Evolutionary conservation across 2,888 invertebrate species (phyloP), one percentile per base, ranked within the genome.

Genomic region (Acleris sparsana): DNA sequence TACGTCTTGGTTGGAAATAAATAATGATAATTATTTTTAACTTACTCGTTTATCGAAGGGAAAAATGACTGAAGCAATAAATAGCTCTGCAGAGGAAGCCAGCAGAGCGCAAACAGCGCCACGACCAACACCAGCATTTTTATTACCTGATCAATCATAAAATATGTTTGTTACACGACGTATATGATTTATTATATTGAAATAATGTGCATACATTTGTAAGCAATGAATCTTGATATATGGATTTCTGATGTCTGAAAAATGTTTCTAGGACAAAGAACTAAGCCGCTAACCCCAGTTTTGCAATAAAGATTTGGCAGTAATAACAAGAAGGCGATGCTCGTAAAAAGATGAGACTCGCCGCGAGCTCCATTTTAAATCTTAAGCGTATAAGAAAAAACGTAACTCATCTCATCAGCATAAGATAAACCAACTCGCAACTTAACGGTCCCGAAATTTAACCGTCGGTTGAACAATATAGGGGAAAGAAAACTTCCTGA

Each of bases 91-190:
- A 97, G 89, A 0, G 97, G 97, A 44, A 97, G 90, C 97, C 97
- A 97, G 83, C 97, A 97, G 1, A 97, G 81, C 0, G 96, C 96
- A 79, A 97, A 97, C 11, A 97, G 93, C 6, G 95, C 94, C 25
- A 97, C 97, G 20, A 97, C 97, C 63, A 96, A 94, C 53, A 97
- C 96, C 82, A 97, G 90, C 97, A 97, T 97, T 93, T 97, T 97
- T 80, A 97, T 96, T 71, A 97, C 97, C 97, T 97, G 93, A 20
- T 72, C 57, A 63, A 62, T 66, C 62, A 61, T 55, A 62, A 64
- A 60, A 55, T 43, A 55, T 64, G 39, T 60, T 49, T 60, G 55
- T 49, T 17, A 29, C 43, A 33, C 33, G 9, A 33, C 33, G 3
- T 33, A 33, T 33, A 51, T 55, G 55, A 65, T 49, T 55, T 49